Evolutionary conservation across 2,888 invertebrate species (phyloP), one percentile per base, ranked within the genome.

Genomic region (Lacanobia wlatinum): DNA sequence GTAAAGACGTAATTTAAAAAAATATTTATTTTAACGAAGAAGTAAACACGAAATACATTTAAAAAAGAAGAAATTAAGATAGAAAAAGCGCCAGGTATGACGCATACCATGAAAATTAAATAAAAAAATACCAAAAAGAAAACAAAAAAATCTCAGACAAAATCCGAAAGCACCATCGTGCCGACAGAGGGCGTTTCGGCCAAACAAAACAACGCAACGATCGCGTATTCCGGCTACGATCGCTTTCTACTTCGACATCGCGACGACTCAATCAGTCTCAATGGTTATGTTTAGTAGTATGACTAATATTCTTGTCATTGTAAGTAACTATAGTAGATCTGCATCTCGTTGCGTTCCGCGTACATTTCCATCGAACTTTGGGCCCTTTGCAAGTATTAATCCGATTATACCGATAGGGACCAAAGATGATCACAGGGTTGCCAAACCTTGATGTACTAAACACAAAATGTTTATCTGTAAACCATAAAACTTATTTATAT

Each of bases 331-430:
- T 61, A 9, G 62, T 75, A 14, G 85, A 74, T 60, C 71, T 60
- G 48, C 84, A 84, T 8, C 77, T 75, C 1, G 9, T 0, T 1
- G 60, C 14, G n/a, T 40, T 55, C 9, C 65, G 64, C 3, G 76
- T 82, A 56, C 87, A 87, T 4, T 76, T 82, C 87, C 87, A 87
- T 1, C 78, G 70, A 0, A 82, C 75, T 72, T 85, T 84, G 1
- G 68, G 14, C 0, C 89, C 89, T 18, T 38, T 78, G 23, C 63
- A 52, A 52, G 38, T 8, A 9, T 21, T 63, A 8, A 69, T 50
- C 46, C 63, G 63, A 23, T 80, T 82, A 62, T 80, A 80, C 5
- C 82, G 43, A 52, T 73, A 78, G 18, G 43, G 50, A 12, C 80
- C 83, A 1, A 74, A 14, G 12, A 61, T 59, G 21, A 81, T 78